Percentiles rank a stretch among this genome's conserved stretches.
phyloP scores from a whole-genome alignment of 2,113 vertebrate genomes.

The Tylochromis polylepis region DNA sequence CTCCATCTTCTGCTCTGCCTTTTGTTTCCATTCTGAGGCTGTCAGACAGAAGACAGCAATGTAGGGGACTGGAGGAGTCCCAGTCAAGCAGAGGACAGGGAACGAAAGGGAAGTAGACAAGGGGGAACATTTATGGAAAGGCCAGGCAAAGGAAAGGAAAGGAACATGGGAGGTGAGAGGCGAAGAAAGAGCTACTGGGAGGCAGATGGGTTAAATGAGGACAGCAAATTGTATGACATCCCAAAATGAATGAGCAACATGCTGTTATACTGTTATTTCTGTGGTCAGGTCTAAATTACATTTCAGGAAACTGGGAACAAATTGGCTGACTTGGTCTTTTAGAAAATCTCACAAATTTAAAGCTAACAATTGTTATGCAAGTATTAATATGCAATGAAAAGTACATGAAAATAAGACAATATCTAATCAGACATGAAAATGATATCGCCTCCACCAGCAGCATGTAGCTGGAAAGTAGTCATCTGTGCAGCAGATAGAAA shows the following conservation, averaged over 20 bases:
- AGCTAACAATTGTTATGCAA: slow-evolving; percentile 2
- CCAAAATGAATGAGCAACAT: background rate
- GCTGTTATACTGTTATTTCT: background rate
- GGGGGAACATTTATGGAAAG: background rate
- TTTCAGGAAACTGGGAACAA: background rate
- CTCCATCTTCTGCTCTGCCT: slow-evolving; percentile 38
- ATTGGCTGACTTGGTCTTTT: background rate
- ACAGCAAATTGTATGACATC: background rate
- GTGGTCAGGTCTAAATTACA: background rate
- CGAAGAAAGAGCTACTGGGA: background rate
- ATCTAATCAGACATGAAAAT: background rate
- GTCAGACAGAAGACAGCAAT: slow-evolving; percentile 57
- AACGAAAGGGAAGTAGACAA: slow-evolving; percentile 5
- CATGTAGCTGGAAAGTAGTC: background rate
- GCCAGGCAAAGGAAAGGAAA: background rate
- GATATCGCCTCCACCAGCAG: background rate
- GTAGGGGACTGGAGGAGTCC: slow-evolving; percentile 52
- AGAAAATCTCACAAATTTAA: background rate
- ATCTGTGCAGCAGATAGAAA: background rate
- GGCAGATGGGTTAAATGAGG: background rate
- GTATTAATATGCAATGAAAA: background rate
- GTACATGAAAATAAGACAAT: background rate
- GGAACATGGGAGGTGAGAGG: background rate
- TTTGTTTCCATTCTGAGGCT: slow-evolving; percentile 62
- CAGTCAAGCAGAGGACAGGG: slow-evolving; percentile 1